Evolutionary conservation across 1,140 invertebrate species (phyloP).

Genomic region (Drosophila parvula): DNA sequence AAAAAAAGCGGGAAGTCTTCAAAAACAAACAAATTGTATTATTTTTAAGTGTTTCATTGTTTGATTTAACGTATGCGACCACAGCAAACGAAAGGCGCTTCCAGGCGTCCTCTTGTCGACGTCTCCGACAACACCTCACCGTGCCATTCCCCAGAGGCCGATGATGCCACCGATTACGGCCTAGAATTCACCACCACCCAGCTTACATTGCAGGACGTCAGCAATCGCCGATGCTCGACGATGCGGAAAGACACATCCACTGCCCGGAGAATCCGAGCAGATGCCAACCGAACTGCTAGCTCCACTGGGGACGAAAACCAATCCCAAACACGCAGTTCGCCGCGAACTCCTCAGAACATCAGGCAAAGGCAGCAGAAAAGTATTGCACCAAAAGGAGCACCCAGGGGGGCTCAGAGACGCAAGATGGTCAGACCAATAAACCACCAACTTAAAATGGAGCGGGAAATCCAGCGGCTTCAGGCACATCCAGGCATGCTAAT

Average conservation of each 20-base stretch:
- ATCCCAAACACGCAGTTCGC: not conserved
- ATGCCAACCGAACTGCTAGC: not conserved
- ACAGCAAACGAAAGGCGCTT: not conserved
- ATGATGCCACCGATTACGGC: slow-evolving; percentile 4
- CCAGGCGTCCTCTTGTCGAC: not conserved
- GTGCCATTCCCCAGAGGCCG: not conserved
- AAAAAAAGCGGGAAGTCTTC: slow-evolving; percentile 14
- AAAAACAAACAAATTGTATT: not conserved
- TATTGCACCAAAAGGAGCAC: not conserved
- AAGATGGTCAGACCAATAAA: not conserved
- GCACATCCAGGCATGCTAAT: not conserved
- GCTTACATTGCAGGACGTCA: not conserved
- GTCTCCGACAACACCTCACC: not conserved
- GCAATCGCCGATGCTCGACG: slow-evolving; percentile 1
- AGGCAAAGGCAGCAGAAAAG: not conserved
- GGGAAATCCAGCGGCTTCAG: slow-evolving; percentile 1
- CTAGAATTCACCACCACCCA: slow-evolving; percentile 5
- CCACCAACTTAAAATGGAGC: not conserved
- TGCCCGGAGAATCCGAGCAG: not conserved
- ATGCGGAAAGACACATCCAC: not conserved
- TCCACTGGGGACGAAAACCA: slow-evolving; percentile 2
- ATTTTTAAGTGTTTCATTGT: not conserved
- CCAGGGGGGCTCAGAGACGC: not conserved
- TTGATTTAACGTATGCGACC: slow-evolving; percentile 1
- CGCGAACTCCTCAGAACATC: not conserved